Evolutionary conservation across 2,888 invertebrate genomes (phyloP), one percentile per base, ranked within the genome.

Genomic region (Drosophila tripunctata): DNA sequence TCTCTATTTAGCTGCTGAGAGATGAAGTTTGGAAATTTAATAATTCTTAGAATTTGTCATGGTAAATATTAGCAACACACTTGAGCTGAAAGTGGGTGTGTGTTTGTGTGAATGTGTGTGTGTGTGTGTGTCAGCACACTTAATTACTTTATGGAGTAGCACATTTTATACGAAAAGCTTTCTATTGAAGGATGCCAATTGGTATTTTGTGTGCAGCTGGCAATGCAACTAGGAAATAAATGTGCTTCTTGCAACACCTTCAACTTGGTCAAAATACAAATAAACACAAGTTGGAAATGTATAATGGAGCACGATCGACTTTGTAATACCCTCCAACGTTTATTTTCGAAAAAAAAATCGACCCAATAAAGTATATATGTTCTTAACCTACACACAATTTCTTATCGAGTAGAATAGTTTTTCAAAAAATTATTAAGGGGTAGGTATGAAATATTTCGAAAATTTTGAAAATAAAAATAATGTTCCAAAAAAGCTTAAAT

Each of bases 121-220:
- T 35, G 4, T 56, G 30, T 45, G 8, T 38, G 21, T 6, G 41
- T 47, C 35, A 36, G 54, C 54, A 52, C 64, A 73, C 74, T 73
- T 69, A 73, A 73, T 73, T 73, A 74, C 69, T 73, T 69, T 73
- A 73, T 73, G 50, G 73, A 61, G 54, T 61, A 55, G 65, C 36
- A 44, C n/a, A 52, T 52, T 58, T 58, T 43, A 43, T 43, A 35
- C 12, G 27, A 30, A 17, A 47, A 57, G 33, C 15, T 56, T 36
- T 19, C 22, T 14, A 27, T 38, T 24, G 15, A 73, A 55, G 50
- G 54, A 61, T 64, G 65, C 43, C 65, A 68, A 65, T 65, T 55
- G 50, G 55, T 62, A 62, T 65, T 50, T 41, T 40, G 48, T 60
- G 67, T 55, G 67, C 40, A 48, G 27, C 22, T 44, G 45, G 69